Evolutionary conservation across 1,140 invertebrate genomes (phyloP), one percentile per base, ranked within the genome.

Genomic region (Pinna nobilis): DNA sequence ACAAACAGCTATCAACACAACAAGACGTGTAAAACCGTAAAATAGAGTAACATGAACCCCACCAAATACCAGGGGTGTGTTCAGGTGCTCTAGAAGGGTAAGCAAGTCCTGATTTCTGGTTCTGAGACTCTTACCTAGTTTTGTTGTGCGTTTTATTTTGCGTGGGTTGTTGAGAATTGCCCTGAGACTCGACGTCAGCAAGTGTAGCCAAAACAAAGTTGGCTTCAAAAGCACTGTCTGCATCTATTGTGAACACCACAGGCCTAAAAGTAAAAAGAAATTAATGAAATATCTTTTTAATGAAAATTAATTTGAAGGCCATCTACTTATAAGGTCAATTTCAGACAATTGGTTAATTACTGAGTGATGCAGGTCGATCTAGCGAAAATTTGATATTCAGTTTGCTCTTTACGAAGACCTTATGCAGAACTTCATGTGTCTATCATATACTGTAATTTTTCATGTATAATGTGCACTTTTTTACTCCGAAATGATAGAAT

Each of bases 161-260:
- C 25, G 64, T 28, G 13, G 49, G 50, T 30, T 67, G 64, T 53
- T 47, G 41, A 25, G 25, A 47, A 47, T 30, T 65, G 3, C n/a
- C 23, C 20, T 71, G 74, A 55, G 66, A 44, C 11, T 82, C 77
- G 37, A 53, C 51, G 18, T 86, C 84, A 2, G 92, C 92, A 51
- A 94, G 84, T 0, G 95, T 96, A 5, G 95, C 94, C 74, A 96
- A 89, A 0, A 96, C 92, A 86, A 96, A 93, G 79, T 94, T 92
- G 35, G 92, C 93, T 89, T 95, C 94, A 88, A 94, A 93, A 51
- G 92, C 91, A 53, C 89, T 84, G 80, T 91, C 91, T 88, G 93
- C 93, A 66, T 91, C 89, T 5, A 94, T 88, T 51, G 91, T 90
- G 74, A 95, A 92, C 3, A 94, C 81, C 23, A 88, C 81, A 2